These are phyloP conservation scores for Brachycybe producta DNA, from an alignment of 2,888 invertebrate genomes.

Conservation along the genomic window DNA sequence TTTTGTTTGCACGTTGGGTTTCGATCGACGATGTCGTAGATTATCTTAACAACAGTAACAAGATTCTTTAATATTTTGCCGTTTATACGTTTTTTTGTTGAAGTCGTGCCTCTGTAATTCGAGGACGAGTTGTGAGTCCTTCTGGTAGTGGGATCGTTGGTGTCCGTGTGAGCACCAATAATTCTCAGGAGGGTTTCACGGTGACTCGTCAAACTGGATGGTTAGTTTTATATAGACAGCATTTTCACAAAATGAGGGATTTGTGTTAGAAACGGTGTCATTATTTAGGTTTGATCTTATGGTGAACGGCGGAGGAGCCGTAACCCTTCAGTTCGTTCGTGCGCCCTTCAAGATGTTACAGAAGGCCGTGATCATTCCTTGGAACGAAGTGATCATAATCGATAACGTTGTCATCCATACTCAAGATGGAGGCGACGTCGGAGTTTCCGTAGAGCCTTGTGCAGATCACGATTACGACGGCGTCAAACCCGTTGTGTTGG, in stretches of 20 bases:
- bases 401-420: constrained; percentile 26
- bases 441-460: constrained; percentile 43
- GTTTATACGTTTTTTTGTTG: no score
- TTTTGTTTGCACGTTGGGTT: background rate
- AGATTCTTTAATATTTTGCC: no score
- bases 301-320: constrained; percentile 96
- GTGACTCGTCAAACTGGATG: constrained; percentile 85
- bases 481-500: constrained; percentile 69
- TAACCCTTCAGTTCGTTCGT: constrained; percentile 89
- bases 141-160: constrained; percentile 94
- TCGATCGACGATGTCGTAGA: no score
- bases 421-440: constrained; percentile 21
- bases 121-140: constrained; percentile 88
- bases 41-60: no score
- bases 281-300: constrained; percentile 85
- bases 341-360: constrained; percentile 82
- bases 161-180: constrained; percentile 75
- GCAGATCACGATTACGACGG: constrained; percentile 74
- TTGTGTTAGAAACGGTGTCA: no score
- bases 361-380: constrained; percentile 84
- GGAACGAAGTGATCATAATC: constrained; percentile 89
- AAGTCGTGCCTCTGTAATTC: constrained; percentile 97
- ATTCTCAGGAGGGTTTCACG: constrained; percentile 91
- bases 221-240: constrained; percentile 39
- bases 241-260: background rate